Conservation (phyloP, 92 coral and sea anemone genomes). For the Porites cylindrica region DNA sequence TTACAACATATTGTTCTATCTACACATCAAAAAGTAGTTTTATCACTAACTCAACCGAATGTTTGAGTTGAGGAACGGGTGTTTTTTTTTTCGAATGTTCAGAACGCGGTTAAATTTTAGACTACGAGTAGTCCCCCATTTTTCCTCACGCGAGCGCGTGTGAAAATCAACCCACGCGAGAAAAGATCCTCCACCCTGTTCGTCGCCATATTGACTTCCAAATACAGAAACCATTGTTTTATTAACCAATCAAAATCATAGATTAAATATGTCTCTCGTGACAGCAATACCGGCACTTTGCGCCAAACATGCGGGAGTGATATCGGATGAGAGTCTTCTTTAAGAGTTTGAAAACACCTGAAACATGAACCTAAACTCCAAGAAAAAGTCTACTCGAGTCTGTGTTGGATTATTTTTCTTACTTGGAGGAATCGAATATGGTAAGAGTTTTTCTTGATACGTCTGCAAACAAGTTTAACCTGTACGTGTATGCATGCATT, state of each 20-base stretch:
- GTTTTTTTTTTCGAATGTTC: background rate
- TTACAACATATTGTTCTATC: background rate
- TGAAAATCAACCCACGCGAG: no score
- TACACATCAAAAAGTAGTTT: background rate
- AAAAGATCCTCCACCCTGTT: constrained; percentile 76
- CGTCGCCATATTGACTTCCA: constrained; percentile 48
- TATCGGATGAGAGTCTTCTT: background rate
- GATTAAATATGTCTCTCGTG: background rate
- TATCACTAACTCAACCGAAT: background rate
- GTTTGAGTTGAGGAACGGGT: background rate
- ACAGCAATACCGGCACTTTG: no score
- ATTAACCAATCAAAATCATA: constrained; percentile 57
- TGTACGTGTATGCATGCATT: no score
- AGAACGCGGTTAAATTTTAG: background rate
- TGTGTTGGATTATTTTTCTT: constrained; percentile 89
- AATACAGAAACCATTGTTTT: constrained; percentile 54
- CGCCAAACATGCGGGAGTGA: no score
- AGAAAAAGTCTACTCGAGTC: constrained; percentile 78
- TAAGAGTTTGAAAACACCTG: background rate
- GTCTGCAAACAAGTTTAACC: background rate
- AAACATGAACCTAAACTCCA: constrained; percentile 24
- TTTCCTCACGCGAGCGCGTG: no score
- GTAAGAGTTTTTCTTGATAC: constrained; percentile 33
- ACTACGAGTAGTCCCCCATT: no score
- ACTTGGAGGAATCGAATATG: constrained; percentile 95